These are phyloP conservation scores for Benthosema pterotum DNA, from an alignment of 2,797 vertebrate species.

Conservation along the genomic window DNA sequence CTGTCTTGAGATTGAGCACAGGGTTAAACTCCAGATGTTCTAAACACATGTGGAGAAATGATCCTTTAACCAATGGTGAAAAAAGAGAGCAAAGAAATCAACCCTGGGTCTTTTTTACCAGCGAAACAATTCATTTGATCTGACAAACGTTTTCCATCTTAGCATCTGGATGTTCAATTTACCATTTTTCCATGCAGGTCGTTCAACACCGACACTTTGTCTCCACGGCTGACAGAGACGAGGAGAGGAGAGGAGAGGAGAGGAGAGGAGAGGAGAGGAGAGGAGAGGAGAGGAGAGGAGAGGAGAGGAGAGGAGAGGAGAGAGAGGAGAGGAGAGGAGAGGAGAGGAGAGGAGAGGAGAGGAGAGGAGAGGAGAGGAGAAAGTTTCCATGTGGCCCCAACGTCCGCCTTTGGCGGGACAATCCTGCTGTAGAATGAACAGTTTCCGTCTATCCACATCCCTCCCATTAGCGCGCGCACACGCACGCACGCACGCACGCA, in stretches of 20 bases:
- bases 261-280: too few relatives aligned
- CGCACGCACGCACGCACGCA: too few relatives aligned
- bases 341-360: background rate
- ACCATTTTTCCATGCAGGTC: conserved; percentile 70
- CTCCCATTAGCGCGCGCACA: conserved; percentile 31
- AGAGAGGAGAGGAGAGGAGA: too few relatives aligned
- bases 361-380: conserved; percentile 35
- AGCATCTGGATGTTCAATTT: conserved; percentile 80
- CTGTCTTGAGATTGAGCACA: background rate
- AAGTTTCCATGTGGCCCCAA: conserved; percentile 77
- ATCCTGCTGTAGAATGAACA: conserved; percentile 57
- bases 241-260: too few relatives aligned
- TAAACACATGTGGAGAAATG: conserved; percentile 3
- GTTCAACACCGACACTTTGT: conserved; percentile 75
- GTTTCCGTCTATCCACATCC: conserved; percentile 65
- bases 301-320: too few relatives aligned
- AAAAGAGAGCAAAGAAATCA: conserved; percentile 40
- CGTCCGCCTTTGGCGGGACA: conserved; percentile 64
- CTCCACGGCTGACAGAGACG: conserved; percentile 46
- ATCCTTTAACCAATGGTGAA: conserved; percentile 37
- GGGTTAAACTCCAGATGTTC: too few relatives aligned
- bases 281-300: too few relatives aligned
- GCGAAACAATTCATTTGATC: conserved; percentile 68
- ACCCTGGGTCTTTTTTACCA: conserved; percentile 55
- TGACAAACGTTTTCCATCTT: conserved; percentile 78